Conservation (phyloP, 2,888 invertebrate genomes). For the Eupithecia dodoneata region DNA sequence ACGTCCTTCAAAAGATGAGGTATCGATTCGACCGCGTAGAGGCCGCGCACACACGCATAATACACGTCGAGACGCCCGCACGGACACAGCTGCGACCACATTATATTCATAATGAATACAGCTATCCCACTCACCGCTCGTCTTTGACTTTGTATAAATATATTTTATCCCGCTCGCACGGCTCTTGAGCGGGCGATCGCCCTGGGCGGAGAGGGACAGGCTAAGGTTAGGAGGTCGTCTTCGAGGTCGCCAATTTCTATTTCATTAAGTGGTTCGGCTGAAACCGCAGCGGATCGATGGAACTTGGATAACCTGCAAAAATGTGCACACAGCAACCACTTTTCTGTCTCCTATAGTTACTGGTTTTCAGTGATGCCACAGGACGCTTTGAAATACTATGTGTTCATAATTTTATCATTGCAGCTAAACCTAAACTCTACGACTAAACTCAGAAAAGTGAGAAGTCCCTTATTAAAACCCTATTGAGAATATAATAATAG, state of each 20-base stretch:
- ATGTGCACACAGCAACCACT: slow-evolving; percentile 8
- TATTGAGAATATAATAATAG: too few species aligned
- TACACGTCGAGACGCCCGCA: slow-evolving; percentile 73
- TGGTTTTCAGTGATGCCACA: background rate
- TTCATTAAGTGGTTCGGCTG: slow-evolving; percentile 81
- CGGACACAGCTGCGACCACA: slow-evolving; percentile 80
- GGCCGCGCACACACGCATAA: slow-evolving; percentile 71
- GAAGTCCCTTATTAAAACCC: too few species aligned
- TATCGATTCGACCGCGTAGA: slow-evolving; percentile 79
- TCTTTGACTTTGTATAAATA: slow-evolving; percentile 84
- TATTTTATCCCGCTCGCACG: slow-evolving; percentile 77
- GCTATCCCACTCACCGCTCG: slow-evolving; percentile 82
- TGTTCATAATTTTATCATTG: background rate
- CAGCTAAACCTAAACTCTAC: background rate
- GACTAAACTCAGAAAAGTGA: background rate
- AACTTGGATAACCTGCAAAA: slow-evolving; percentile 64
- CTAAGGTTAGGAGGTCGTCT: slow-evolving; percentile 80
- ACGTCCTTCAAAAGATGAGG: slow-evolving; percentile 72
- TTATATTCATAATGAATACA: slow-evolving; percentile 85
- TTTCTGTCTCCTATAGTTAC: background rate
- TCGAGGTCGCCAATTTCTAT: slow-evolving; percentile 83
- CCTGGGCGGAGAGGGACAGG: slow-evolving; percentile 73
- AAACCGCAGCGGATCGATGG: slow-evolving; percentile 80
- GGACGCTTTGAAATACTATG: background rate
- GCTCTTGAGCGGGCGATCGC: slow-evolving; percentile 68